A percentile compares a stretch with the other conserved stretches of the same genome.
Evolutionary conservation across 2,113 vertebrate genomes (phyloP).

Genomic region (Leptobrachium leishanense): DNA sequence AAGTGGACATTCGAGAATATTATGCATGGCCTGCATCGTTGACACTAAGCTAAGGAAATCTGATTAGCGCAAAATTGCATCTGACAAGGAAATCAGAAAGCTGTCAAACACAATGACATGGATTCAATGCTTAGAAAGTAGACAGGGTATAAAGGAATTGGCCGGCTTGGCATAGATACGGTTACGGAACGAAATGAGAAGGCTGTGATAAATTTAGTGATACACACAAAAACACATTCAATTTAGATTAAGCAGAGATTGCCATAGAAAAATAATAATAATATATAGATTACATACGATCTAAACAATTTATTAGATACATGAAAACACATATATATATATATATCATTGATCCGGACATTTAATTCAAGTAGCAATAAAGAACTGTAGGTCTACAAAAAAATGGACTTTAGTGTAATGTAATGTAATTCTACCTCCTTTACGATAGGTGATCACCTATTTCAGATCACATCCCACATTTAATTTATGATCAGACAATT

Average conservation of each 20-base stretch:
- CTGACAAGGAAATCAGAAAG: slow-evolving; percentile 92
- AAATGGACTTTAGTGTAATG: too few relatives aligned
- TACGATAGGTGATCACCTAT: too few relatives aligned
- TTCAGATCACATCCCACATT: too few relatives aligned
- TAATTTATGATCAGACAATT: too few relatives aligned
- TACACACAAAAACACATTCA: slow-evolving; percentile 49
- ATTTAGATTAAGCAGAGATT: not conserved
- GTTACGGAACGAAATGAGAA: slow-evolving; percentile 72
- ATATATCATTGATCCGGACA: too few relatives aligned
- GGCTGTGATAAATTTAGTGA: slow-evolving; percentile 82
- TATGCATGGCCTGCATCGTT: slow-evolving; percentile 77
- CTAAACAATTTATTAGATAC: not conserved
- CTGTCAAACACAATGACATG: slow-evolving; percentile 94
- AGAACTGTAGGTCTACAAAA: too few relatives aligned
- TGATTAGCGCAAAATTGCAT: slow-evolving; percentile 88
- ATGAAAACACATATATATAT: too few relatives aligned
- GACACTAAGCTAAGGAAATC: slow-evolving; percentile 81
- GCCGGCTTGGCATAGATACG: slow-evolving; percentile 73
- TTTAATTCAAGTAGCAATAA: too few relatives aligned
- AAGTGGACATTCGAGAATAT: slow-evolving; percentile 79
- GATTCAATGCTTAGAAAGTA: slow-evolving; percentile 76
- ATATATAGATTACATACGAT: not conserved
- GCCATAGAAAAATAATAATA: not conserved
- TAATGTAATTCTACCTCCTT: too few relatives aligned
- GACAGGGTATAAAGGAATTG: slow-evolving; percentile 69